phyloP scores from a whole-genome alignment of 2,113 vertebrate species.

The Damaliscus lunatus region DNA sequence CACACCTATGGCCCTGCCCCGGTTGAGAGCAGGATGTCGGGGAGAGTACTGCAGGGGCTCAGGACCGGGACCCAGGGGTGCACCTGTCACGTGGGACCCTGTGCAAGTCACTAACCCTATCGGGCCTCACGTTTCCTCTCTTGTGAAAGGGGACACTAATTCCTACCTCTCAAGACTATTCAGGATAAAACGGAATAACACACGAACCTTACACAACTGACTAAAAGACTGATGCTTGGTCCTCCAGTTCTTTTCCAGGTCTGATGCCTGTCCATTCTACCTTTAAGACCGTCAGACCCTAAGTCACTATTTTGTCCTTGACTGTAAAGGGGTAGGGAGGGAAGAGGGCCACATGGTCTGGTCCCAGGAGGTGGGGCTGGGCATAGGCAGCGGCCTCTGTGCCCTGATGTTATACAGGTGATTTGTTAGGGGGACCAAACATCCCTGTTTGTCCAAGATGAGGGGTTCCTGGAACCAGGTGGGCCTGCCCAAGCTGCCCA shows the following conservation, averaged over 20 bases:
- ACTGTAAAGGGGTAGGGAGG: neutral
- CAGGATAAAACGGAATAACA: neutral
- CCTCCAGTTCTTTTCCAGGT: neutral
- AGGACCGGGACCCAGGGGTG: fast-evolving
- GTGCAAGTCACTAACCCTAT: neutral
- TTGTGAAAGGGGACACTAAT: neutral
- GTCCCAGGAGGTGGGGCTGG: neutral
- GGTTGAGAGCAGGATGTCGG: fast-evolving
- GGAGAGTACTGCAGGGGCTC: neutral
- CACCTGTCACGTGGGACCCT: neutral
- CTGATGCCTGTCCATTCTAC: neutral
- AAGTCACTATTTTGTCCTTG: neutral
- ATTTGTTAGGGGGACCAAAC: neutral
- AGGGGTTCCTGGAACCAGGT: neutral
- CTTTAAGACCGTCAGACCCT: neutral
- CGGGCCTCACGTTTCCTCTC: neutral
- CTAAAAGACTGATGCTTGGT: too few species aligned
- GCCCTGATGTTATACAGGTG: neutral
- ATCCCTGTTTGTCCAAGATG: neutral
- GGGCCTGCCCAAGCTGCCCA: neutral
- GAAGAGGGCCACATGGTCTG: fast-evolving
- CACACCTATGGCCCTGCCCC: neutral
- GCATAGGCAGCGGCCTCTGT: neutral
- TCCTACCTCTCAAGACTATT: conserved; percentile 33
- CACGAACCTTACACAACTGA: fast-evolving